Evolutionary conservation across 1,140 invertebrate species (phyloP), one percentile per base, ranked within the genome.

Genomic region (Centruroides sculpturatus): DNA sequence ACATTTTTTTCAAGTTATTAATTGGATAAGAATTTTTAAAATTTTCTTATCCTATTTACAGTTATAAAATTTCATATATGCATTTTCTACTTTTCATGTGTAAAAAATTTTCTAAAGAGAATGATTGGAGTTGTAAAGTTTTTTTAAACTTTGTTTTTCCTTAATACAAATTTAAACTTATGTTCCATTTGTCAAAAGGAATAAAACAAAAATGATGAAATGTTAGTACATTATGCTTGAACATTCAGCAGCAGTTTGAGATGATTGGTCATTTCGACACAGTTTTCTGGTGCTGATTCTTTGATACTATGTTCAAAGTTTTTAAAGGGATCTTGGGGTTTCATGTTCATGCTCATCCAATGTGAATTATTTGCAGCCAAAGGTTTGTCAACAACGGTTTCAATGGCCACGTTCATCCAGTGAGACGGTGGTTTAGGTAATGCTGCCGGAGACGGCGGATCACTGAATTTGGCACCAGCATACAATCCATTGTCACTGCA

Each of bases 391-490:
- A 56, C 51, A 51, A 51, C 23, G 2, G 12, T 51, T 34, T 57
- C 58, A 41, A 41, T 41, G 8, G 41, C 41, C 3, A 41, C 5
- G 8, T 41, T 41, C 60, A 70, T 78, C 81, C 81, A 83, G 63
- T 78, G 79, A 34, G 71, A 71, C 50, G 81, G 81, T 55, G 81
- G 81, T 66, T 78, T 79, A 8, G 81, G 81, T 48, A 83, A 70
- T 59, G 75, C 76, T 56, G 78, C 74, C 5, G 81, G 79, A 36
- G 80, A 77, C 6, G 81, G 81, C 48, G 81, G 78, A 59, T 81
- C 80, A 41, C 76, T 80, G 66, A 81, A 82, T 64, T 81, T 82
- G 10, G 80, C 79, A 64, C 80, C 81, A 55, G 81, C 81, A 66
- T 81, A 82, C 60, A 75, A 77, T 41, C 41, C 41, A 62, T 78